Conservation (phyloP, 2,888 invertebrate genomes). For the Merodon equestris region DNA sequence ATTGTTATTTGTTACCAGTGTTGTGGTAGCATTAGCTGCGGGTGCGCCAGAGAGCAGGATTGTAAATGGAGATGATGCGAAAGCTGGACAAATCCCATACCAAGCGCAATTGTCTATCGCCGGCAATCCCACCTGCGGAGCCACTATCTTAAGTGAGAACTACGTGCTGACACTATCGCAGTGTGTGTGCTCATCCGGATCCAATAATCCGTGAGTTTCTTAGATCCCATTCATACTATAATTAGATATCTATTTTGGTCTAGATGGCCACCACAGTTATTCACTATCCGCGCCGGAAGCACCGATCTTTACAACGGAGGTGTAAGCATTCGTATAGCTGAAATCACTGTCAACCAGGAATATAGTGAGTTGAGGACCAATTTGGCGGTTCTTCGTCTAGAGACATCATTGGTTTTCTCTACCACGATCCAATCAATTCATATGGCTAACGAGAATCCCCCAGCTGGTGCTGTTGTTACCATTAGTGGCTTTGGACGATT, state of each 20-base stretch:
- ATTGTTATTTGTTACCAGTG: no score
- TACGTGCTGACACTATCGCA: conserved; percentile 75
- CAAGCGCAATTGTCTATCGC: conserved; percentile 74
- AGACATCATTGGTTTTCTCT: conserved; percentile 70
- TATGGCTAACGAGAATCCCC: conserved; percentile 68
- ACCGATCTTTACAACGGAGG: conserved; percentile 74
- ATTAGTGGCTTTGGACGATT: conserved; percentile 75
- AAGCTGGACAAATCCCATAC: conserved; percentile 75
- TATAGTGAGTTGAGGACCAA: conserved; percentile 71
- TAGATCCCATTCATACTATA: background rate
- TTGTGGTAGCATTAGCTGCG: conserved; percentile 6
- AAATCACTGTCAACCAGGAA: conserved; percentile 71
- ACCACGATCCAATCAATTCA: conserved; percentile 70
- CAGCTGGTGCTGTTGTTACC: conserved; percentile 69
- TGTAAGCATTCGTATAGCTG: conserved; percentile 70
- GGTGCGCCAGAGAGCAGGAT: conserved; percentile 72
- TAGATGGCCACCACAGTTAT: conserved; percentile 73
- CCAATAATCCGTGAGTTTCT: conserved; percentile 71
- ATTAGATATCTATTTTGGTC: no score
- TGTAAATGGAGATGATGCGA: conserved; percentile 76
- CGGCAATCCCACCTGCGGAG: conserved; percentile 74
- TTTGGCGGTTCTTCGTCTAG: conserved; percentile 72
- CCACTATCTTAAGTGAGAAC: conserved; percentile 72
- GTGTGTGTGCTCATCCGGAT: conserved; percentile 74
- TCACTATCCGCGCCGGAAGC: conserved; percentile 74